Base-by-base conservation (phyloP, 2,797 vertebrate genomes). In the Somateria mollissima region DNA sequence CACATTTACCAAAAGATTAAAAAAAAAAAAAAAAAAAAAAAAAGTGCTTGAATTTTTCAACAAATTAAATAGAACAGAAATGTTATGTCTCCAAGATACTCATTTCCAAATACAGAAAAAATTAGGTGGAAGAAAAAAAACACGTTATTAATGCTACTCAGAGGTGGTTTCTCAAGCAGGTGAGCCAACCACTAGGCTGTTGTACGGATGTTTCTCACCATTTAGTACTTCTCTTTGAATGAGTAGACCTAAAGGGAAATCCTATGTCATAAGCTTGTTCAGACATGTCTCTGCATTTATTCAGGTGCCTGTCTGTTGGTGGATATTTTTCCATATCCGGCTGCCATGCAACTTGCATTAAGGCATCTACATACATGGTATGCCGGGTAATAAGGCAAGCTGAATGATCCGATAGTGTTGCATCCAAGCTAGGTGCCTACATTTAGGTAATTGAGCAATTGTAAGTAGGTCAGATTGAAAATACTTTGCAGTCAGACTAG, bases 71-170 rank as follows among this genome's bases (percentile, higher is more conserved):
- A 39, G 41, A 82, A 56, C 32, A n/a, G 36, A 82, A 72, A 16
- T 28, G 27, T 17, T 36, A 0, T 66, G 22, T 10, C 20, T 65
- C 0, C 0, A 54, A 83, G 45, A 28, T 16, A 22, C 18, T 54
- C 0, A 12, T 65, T 84, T 34, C 65, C 47, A 75, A 84, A 41
- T 11, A 34, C 22, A 34, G 17, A 12, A 25, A 60, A 74, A 32
- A 56, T 37, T 22, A 37, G 8, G 53, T 30, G 45, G 24, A 84
- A 75, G 45, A 54, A 41, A 54, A 47, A 18, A 45, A 45, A 2
- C 43, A 11, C n/a, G 22, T 2, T 0, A 0, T 41, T 53, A 39
- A 13, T 47, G 21, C 36, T 11, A 7, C 19, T 30, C 61, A 14
- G 54, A 67, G 32, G 8, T 65, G 57, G 0, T 78, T 91, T 70